A percentile compares a stretch with the other conserved stretches of the same genome.
phyloP scores from a whole-genome alignment of 2,888 invertebrate genomes.

The Dioctria linearis region DNA sequence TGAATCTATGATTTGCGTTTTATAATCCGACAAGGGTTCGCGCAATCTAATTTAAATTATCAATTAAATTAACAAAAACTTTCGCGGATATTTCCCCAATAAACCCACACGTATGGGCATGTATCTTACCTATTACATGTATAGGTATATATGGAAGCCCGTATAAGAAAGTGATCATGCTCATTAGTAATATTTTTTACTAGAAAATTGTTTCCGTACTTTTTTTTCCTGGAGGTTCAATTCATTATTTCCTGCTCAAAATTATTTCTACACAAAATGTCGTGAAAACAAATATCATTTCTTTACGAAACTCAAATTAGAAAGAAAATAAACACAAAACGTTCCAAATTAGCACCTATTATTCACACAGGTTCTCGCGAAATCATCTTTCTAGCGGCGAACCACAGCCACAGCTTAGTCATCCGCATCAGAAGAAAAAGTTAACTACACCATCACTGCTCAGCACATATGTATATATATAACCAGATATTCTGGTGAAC shows the following conservation, averaged over 20 bases:
- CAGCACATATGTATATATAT: background rate
- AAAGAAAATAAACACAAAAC: conserved; percentile 26
- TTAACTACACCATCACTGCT: conserved; percentile 3
- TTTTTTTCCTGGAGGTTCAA: background rate
- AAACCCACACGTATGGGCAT: no score
- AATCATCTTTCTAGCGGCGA: background rate
- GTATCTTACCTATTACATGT: no score
- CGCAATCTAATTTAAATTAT: no score
- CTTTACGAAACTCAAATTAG: conserved; percentile 42
- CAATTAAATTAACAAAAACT: no score
- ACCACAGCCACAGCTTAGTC: background rate
- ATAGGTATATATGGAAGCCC: no score
- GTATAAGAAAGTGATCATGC: no score
- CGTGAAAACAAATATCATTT: conserved; percentile 33
- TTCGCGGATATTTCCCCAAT: no score
- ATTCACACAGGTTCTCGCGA: background rate
- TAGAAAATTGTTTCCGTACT: background rate
- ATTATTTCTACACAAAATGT: background rate
- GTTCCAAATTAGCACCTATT: background rate
- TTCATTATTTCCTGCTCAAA: no score
- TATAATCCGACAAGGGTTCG: no score
- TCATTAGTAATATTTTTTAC: no score
- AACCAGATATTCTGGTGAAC: conserved; percentile 4
- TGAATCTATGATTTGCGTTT: no score
- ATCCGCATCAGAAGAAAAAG: background rate